phyloP scores from a whole-genome alignment of 2,113 vertebrate species.

The Channa maculata region DNA sequence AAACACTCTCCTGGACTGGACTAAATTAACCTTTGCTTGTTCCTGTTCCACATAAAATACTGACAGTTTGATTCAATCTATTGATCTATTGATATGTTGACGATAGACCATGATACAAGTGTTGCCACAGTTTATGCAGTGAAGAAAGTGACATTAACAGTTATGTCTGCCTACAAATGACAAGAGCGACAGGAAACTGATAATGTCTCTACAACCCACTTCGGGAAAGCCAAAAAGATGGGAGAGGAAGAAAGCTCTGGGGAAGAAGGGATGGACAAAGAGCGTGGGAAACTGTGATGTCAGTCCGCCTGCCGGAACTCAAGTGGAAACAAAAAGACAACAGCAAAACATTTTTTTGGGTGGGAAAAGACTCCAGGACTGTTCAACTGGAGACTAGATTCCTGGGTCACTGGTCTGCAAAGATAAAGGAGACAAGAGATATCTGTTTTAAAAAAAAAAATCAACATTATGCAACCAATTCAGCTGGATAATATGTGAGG shows the following conservation, averaged over 20 bases:
- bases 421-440: not conserved
- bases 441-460: too few relatives aligned
- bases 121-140: not conserved
- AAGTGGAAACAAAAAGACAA: slow-evolving; percentile 18
- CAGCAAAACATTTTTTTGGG: not conserved
- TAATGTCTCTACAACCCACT: not conserved
- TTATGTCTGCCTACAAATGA: not conserved
- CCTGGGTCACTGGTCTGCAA: not conserved
- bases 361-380: slow-evolving; percentile 40
- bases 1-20: too few relatives aligned
- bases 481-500: not conserved
- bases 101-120: too few relatives aligned
- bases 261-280: slow-evolving; percentile 57
- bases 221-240: slow-evolving; percentile 16
- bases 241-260: slow-evolving; percentile 33
- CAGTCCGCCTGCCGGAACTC: slow-evolving; percentile 20
- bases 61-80: too few relatives aligned
- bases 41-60: too few relatives aligned
- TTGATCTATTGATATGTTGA: too few relatives aligned
- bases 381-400: not conserved
- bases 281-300: slow-evolving; percentile 70
- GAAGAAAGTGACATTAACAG: not conserved
- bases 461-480: not conserved
- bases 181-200: slow-evolving; percentile 10
- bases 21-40: too few relatives aligned